These are phyloP conservation scores for Napeogenes inachia DNA, from an alignment of 2,888 invertebrate species.

Conservation along the genomic window DNA sequence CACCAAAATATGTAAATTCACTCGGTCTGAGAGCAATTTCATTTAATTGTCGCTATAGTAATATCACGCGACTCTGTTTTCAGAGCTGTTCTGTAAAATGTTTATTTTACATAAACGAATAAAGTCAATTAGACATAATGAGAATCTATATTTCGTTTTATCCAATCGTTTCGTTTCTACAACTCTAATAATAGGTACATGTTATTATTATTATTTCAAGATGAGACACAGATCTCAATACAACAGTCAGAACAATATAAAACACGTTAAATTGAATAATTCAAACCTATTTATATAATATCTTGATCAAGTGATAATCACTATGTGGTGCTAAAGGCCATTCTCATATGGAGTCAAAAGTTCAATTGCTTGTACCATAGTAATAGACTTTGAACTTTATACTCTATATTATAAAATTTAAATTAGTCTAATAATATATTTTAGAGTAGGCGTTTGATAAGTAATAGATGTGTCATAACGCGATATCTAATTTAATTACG, in stretches of 20 bases:
- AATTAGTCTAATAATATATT: neutral
- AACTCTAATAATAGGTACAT: no score
- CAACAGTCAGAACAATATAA: neutral
- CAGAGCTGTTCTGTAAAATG: constrained; percentile 24
- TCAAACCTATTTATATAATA: neutral
- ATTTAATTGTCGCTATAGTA: constrained; percentile 47
- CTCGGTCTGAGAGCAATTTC: constrained; percentile 34
- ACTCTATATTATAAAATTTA: neutral
- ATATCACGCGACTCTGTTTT: constrained; percentile 48
- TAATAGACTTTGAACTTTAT: no score
- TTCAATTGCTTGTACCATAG: constrained; percentile 11
- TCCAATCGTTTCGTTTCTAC: no score
- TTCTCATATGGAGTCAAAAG: constrained; percentile 14
- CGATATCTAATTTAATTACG: no score
- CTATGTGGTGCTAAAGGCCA: constrained; percentile 16
- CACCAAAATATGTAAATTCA: constrained; percentile 46
- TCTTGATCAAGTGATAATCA: constrained; percentile 18
- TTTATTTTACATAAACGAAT: constrained; percentile 4
- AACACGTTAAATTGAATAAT: constrained; percentile 17
- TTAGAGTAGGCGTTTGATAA: neutral
- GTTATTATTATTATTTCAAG: no score
- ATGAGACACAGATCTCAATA: no score
- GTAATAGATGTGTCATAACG: no score
- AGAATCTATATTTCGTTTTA: neutral
- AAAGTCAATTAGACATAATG: constrained; percentile 5